Evolutionary conservation across 2,888 invertebrate genomes (phyloP), one percentile per base, ranked within the genome.

Genomic region (Tribolium freemani): DNA sequence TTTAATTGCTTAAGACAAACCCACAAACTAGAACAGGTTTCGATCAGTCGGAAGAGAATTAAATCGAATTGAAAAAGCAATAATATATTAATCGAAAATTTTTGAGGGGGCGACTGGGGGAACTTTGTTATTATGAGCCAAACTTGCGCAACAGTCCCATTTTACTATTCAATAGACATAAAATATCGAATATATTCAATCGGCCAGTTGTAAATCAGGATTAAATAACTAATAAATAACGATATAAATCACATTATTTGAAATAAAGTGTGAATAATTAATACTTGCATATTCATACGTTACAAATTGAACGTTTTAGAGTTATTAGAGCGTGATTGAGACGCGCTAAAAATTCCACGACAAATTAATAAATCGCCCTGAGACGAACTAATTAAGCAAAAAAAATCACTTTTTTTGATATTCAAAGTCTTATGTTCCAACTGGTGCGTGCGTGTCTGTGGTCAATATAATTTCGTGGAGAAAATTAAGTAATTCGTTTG

Each of bases 231-330:
- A 50, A 63, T 50, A 63, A 63, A 63, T 53, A 53, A 44, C 44
- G 38, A 9, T 10, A 63, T 63, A 63, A 63, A 63, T 63, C 63
- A 63, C 63, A 38, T 5, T 50, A 63, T 63, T 63, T 63, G 30
- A 63, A 63, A 53, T 51, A 63, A 51, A 63, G 63, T 63, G 50
- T 63, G 51, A 63, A 63, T 63, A 51, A 63, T 61, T 63, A 63
- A 26, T 30, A 63, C 44, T 63, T 63, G 63, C 51, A 63, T 63
- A 61, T 61, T 61, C 61, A 61, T 61, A 61, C 9, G 48, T 30
- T 11, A 50, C 50, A 50, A 50, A 61, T 48, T 9, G 61, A 50
- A 16, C 61, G 50, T 26, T 50, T 16, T 50, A 30, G 50, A 48
- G 50, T 61, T 50, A 61, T 11, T 31, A 16, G 61, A 61, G 61